phyloP scores from a whole-genome alignment of 1,140 invertebrate species.

The Pseudobourletiella spinata region DNA sequence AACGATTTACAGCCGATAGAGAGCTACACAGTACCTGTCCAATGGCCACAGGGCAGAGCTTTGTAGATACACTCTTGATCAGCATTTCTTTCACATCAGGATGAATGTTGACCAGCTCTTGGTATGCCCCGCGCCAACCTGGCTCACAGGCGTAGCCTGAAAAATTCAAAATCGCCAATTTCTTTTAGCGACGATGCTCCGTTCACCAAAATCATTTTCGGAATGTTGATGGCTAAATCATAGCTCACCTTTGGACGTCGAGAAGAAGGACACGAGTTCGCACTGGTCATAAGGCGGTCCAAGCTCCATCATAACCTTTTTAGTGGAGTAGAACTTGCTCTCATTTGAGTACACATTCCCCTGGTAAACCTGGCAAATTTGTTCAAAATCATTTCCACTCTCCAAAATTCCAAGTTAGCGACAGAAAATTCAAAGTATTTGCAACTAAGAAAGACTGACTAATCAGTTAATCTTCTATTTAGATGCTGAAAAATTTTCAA shows the following conservation, averaged over 20 bases:
- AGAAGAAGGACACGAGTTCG: conserved; percentile 93
- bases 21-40: conserved; percentile 64
- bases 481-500: too few relatives aligned
- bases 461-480: too few relatives aligned
- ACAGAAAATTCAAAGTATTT: too few relatives aligned
- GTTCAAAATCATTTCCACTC: too few relatives aligned
- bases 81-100: conserved; percentile 72
- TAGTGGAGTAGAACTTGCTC: conserved; percentile 86
- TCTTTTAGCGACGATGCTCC: not conserved
- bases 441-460: too few relatives aligned
- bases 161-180: too few relatives aligned
- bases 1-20: too few relatives aligned
- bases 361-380: conserved; percentile 75
- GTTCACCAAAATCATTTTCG: too few relatives aligned
- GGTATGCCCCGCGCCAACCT: conserved; percentile 88
- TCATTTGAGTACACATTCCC: conserved; percentile 88
- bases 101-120: conserved; percentile 81
- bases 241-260: conserved; percentile 90
- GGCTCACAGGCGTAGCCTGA: conserved; percentile 75
- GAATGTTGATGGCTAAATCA: too few relatives aligned
- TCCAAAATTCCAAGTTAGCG: too few relatives aligned
- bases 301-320: conserved; percentile 83
- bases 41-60: conserved; percentile 84
- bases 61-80: conserved; percentile 90
- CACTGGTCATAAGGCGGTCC: conserved; percentile 70